A percentile compares a stretch with the other conserved stretches of the same genome.
Conservation (phyloP, 1,140 invertebrate species). For the Myzus persicae region DNA sequence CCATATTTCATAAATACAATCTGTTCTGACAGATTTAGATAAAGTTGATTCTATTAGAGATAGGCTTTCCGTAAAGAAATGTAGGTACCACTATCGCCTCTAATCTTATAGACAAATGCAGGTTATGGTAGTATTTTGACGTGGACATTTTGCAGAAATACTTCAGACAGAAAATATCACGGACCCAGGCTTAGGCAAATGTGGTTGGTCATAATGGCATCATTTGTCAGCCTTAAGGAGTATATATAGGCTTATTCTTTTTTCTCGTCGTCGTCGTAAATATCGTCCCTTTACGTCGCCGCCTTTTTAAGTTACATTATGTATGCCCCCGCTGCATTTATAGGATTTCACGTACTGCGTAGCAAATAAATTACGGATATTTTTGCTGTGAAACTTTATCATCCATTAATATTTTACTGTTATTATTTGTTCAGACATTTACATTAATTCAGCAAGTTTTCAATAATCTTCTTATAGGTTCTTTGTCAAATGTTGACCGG, state of each 20-base stretch:
- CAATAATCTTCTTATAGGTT: neutral
- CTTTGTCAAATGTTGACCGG: neutral
- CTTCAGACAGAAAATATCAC: conserved; percentile 36
- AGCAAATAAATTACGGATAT: neutral
- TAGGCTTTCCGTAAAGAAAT: neutral
- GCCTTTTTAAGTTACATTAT: conserved; percentile 42
- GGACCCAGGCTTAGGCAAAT: conserved; percentile 45
- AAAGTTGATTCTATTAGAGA: conserved; percentile 1
- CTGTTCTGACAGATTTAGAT: neutral
- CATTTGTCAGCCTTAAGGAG: conserved; percentile 53
- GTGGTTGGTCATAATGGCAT: conserved; percentile 33
- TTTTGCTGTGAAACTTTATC: neutral
- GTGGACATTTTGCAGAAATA: conserved; percentile 34
- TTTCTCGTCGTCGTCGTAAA: neutral
- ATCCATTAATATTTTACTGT: neutral
- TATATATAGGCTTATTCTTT: conserved; percentile 39
- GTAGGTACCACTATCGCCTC: neutral
- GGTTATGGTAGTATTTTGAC: conserved; percentile 27
- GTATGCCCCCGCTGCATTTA: neutral
- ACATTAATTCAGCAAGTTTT: neutral
- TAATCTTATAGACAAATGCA: conserved; percentile 12
- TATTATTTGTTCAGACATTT: neutral
- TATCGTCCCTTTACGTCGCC: neutral
- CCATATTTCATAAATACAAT: neutral
- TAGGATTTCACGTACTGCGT: neutral